Evolutionary conservation across 2,888 invertebrate genomes (phyloP).

Genomic region (Drosophila robusta): DNA sequence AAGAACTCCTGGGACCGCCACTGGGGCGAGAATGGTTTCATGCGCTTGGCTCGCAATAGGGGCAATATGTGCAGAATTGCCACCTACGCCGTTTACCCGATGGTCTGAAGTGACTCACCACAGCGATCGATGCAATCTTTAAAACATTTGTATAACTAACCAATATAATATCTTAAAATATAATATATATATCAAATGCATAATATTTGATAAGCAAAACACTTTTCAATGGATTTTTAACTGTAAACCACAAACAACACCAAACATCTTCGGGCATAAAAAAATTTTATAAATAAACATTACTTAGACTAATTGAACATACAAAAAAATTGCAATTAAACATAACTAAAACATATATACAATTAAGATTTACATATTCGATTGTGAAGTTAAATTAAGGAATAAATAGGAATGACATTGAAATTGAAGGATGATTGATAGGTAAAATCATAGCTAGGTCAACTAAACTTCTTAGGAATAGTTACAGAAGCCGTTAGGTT

Average conservation of each 20-base stretch:
- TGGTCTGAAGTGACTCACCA: not conserved
- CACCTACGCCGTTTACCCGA: slow-evolving; percentile 1
- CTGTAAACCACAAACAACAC: not conserved
- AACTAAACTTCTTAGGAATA: not conserved
- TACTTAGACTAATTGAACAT: slow-evolving; percentile 20
- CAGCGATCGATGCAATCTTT: not conserved
- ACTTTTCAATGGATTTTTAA: too few species aligned
- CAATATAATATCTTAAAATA: not conserved
- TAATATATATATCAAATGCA: not conserved
- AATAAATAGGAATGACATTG: slow-evolving; percentile 35
- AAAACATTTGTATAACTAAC: not conserved
- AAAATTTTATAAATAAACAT: slow-evolving; percentile 6
- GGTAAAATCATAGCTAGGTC: not conserved
- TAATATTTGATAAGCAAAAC: too few species aligned
- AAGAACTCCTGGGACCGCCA: slow-evolving; percentile 98
- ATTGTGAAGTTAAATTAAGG: slow-evolving; percentile 1
- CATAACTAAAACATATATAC: slow-evolving; percentile 48
- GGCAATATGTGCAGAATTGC: slow-evolving; percentile 30
- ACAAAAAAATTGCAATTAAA: slow-evolving; percentile 22
- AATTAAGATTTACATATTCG: slow-evolving; percentile 35
- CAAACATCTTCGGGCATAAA: not conserved
- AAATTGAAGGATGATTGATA: not conserved
- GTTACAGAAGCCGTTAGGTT: not conserved
- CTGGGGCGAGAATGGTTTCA: slow-evolving; percentile 98
- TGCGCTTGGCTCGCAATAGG: slow-evolving; percentile 89